Evolutionary conservation across 1,140 invertebrate genomes (phyloP), one percentile per base, ranked within the genome.

Genomic region (Matsumurasca onukii): DNA sequence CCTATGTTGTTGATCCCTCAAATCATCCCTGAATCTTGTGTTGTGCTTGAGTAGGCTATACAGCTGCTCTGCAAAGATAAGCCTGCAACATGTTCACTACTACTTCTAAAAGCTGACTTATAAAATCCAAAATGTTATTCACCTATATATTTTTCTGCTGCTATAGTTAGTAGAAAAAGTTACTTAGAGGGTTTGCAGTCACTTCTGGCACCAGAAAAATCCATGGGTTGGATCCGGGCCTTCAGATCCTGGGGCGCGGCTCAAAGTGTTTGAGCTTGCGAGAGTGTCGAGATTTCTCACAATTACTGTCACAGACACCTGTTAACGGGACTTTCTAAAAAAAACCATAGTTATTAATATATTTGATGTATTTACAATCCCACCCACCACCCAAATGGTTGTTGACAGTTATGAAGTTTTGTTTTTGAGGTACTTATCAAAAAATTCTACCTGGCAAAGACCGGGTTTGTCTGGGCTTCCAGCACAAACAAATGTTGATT

Each of bases 1-100:
- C n/a, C n/a, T n/a, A n/a, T n/a, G n/a, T n/a, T n/a, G n/a, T n/a
- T n/a, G n/a, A n/a, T n/a, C n/a, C n/a, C n/a, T n/a, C n/a, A n/a
- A n/a, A n/a, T n/a, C n/a, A n/a, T n/a, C n/a, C n/a, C n/a, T n/a
- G n/a, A n/a, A n/a, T n/a, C n/a, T n/a, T n/a, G n/a, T n/a, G n/a
- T n/a, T n/a, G n/a, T n/a, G n/a, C n/a, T n/a, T n/a, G n/a, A n/a
- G n/a, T n/a, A n/a, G n/a, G n/a, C n/a, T n/a, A n/a, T n/a, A n/a
- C n/a, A n/a, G n/a, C n/a, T n/a, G n/a, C n/a, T n/a, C n/a, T n/a
- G n/a, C n/a, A n/a, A n/a, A n/a, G n/a, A n/a, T n/a, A n/a, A n/a
- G n/a, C n/a, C n/a, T n/a, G n/a, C n/a, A 45, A 45, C 39, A 45
- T n/a, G 39, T 45, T 45, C 39, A 45, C 39, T 45, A n/a, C 39